phyloP scores from a whole-genome alignment of 2,888 invertebrate genomes.

The Abrostola triplasia region DNA sequence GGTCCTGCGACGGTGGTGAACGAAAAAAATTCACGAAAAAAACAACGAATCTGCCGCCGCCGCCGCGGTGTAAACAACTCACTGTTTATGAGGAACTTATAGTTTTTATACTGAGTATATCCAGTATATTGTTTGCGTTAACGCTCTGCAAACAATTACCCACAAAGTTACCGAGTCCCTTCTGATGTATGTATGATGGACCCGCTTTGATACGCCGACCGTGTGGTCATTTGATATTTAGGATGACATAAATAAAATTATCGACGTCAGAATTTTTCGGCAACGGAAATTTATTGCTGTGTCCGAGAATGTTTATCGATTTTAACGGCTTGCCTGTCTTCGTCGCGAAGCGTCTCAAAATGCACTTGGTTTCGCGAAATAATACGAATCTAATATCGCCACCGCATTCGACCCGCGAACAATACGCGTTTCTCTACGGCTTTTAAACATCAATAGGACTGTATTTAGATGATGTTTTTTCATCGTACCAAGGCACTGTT shows the following conservation, averaged over 20 bases:
- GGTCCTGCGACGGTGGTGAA: slow-evolving; percentile 65
- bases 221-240: slow-evolving; percentile 63
- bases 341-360: slow-evolving; percentile 46
- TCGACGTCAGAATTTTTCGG: slow-evolving; percentile 62
- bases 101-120: slow-evolving; percentile 65
- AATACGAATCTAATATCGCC: slow-evolving; percentile 87
- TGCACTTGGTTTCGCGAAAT: slow-evolving; percentile 66
- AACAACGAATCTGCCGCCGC: slow-evolving; percentile 58
- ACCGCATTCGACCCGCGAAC: slow-evolving; percentile 82
- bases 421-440: slow-evolving; percentile 84
- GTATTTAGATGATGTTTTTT: slow-evolving; percentile 87
- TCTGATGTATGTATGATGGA: slow-evolving; percentile 55
- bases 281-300: slow-evolving; percentile 55
- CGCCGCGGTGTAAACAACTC: slow-evolving; percentile 78
- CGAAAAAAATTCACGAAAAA: slow-evolving; percentile 74
- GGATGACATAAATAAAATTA: slow-evolving; percentile 72
- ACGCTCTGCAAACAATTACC: slow-evolving; percentile 65
- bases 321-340: slow-evolving; percentile 60
- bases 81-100: slow-evolving; percentile 75
- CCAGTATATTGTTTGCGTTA: slow-evolving; percentile 64
- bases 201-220: slow-evolving; percentile 67
- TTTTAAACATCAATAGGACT: slow-evolving; percentile 87
- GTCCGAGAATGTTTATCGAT: slow-evolving; percentile 57
- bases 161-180: slow-evolving; percentile 53
- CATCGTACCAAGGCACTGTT: slow-evolving; percentile 75